These are phyloP conservation scores for Drosophila ambigua DNA, from an alignment of 1,140 invertebrate genomes.

Conservation along the genomic window DNA sequence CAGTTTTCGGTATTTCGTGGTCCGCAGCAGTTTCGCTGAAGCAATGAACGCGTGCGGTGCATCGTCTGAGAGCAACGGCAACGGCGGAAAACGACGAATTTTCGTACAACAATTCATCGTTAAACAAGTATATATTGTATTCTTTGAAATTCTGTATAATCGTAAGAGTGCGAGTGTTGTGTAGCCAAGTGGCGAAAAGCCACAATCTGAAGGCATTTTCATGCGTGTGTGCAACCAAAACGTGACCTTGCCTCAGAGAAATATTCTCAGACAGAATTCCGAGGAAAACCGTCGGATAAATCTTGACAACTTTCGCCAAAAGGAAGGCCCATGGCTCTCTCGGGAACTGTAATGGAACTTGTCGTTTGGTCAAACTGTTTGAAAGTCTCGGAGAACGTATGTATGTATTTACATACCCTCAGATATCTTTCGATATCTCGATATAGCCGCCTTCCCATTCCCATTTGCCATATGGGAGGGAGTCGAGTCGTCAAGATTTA, in stretches of 20 bases:
- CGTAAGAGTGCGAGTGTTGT: conserved; percentile 24
- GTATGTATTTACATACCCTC: conserved; percentile 17
- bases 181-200: conserved; percentile 21
- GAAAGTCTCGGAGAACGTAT: conserved; percentile 5
- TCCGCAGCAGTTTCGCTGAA: conserved; percentile 68
- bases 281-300: conserved; percentile 28
- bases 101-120: conserved; percentile 64
- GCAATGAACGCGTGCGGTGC: conserved; percentile 80
- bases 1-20: conserved; percentile 43
- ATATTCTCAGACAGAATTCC: conserved; percentile 27
- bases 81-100: conserved; percentile 61
- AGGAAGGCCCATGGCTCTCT: conserved; percentile 1
- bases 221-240: conserved; percentile 41
- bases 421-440: conserved; percentile 28
- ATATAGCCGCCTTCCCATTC: conserved; percentile 19
- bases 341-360: conserved; percentile 37
- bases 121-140: conserved; percentile 49
- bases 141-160: conserved; percentile 13
- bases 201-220: conserved; percentile 21
- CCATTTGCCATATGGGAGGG: conserved; percentile 59
- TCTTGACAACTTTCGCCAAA: conserved; percentile 19
- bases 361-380: conserved; percentile 10
- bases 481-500: conserved; percentile 53
- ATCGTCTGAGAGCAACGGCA: conserved; percentile 42
- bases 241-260: conserved; percentile 45